Evolutionary conservation across 2,888 invertebrate species (phyloP), one percentile per base, ranked within the genome.

Genomic region (Luperina testacea): DNA sequence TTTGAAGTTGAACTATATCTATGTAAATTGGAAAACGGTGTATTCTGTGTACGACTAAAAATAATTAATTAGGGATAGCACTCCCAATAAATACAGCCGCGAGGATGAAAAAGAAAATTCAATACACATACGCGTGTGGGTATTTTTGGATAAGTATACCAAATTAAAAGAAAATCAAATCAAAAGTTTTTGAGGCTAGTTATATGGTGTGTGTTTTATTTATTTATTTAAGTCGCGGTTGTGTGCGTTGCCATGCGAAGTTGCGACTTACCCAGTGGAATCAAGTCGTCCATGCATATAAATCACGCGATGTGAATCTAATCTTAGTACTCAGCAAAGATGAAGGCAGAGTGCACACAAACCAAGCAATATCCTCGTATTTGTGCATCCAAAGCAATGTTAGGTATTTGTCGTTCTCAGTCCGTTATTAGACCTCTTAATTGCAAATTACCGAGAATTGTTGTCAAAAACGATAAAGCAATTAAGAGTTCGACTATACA

Each of bases 341-440:
- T 87, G 77, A 76, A 85, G 51, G 74, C 72, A 63, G 57, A 75
- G 77, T 87, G 80, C 80, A 76, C 81, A 81, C 77, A 78, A 72
- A 78, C 80, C 64, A 48, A 59, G 70, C 75, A 73, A 77, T 80
- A 72, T 70, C 64, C 72, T 74, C 59, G 27, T 71, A 78, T 78
- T 80, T 78, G 77, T 53, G 68, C 68, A 84, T 74, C 64, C 68
- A 73, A 84, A 87, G 20, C 72, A 67, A 65, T 48, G 68, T 42
- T 67, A 67, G 69, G 9, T 71, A 85, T 87, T 78, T 75, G 75
- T 77, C 70, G 64, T 77, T 67, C 68, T 13, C 68, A 59, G 75
- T 64, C 65, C 67, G 20, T 53, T 53, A 53, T 24, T 57, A 57
- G 24, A 24, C 11, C 24, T 57, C 57, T 11, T 57, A n/a, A 57